phyloP scores from a whole-genome alignment of 2,113 vertebrate species.

The Sinosuthora webbiana region DNA sequence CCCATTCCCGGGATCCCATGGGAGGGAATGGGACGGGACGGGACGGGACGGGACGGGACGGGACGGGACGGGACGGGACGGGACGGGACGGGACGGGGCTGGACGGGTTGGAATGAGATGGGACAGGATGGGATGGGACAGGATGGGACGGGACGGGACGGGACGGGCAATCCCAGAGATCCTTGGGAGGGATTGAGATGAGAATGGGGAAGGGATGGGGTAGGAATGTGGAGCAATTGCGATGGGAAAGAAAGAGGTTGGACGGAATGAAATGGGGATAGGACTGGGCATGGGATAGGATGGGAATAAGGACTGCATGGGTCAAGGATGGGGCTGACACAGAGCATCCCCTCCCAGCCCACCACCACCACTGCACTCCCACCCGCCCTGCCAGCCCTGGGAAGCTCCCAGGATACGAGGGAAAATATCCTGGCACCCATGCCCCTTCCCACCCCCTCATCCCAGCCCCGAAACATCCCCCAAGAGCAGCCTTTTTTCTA shows the following conservation, averaged over 20 bases:
- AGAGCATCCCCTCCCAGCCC: background rate
- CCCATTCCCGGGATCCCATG: background rate
- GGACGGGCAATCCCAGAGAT: background rate
- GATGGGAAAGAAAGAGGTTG: background rate
- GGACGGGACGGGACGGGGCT: background rate
- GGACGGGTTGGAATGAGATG: background rate
- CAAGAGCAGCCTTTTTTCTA: background rate
- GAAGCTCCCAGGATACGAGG: background rate
- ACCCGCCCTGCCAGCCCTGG: accelerated
- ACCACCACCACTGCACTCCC: background rate
- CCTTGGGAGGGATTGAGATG: background rate
- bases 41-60: background rate
- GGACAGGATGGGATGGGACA: background rate
- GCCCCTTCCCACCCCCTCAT: background rate
- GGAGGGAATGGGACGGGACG: background rate
- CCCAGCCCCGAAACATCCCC: background rate
- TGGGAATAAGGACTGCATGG: background rate
- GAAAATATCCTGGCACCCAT: background rate
- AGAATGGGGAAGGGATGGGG: background rate
- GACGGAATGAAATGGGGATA: background rate
- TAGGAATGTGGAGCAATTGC: background rate
- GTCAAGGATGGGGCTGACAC: no score
- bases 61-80: background rate
- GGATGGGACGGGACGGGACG: background rate
- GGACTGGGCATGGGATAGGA: no score